Conservation (phyloP, 1,140 invertebrate genomes). For the Bombus cullumanus region DNA sequence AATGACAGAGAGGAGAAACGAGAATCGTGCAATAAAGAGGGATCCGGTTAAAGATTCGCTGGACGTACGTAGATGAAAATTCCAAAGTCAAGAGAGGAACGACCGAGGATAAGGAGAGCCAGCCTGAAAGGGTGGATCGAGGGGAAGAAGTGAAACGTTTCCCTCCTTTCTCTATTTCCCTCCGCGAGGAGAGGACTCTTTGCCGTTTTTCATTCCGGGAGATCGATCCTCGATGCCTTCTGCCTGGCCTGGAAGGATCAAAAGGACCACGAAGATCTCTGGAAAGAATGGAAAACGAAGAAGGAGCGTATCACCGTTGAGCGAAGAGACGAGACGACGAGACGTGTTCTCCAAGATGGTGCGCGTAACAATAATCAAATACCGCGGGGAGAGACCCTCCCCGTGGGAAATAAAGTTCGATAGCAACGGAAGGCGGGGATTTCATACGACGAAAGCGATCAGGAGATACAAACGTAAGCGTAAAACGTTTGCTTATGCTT, state of each 20-base stretch:
- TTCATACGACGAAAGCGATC: background rate
- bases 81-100: constrained; percentile 19
- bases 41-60: constrained; percentile 34
- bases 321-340: too few species aligned
- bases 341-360: background rate
- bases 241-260: constrained; percentile 8
- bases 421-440: background rate
- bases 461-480: background rate
- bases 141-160: background rate
- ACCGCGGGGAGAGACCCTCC: background rate
- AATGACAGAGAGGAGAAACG: background rate
- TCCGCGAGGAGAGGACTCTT: background rate
- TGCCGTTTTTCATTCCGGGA: constrained; percentile 32
- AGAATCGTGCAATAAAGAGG: constrained; percentile 41
- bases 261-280: constrained; percentile 6
- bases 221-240: constrained; percentile 38
- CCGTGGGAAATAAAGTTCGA: constrained; percentile 37
- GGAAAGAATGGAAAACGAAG: background rate
- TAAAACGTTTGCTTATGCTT: constrained; percentile 9
- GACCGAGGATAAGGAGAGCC: constrained; percentile 4
- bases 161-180: constrained; percentile 8
- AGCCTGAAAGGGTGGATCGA: background rate
- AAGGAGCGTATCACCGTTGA: too few species aligned
- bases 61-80: constrained; percentile 48
- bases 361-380: constrained; percentile 37